Evolutionary conservation across 2,113 vertebrate genomes (phyloP).

Genomic region (Brachyhypopomus occidentalis): DNA sequence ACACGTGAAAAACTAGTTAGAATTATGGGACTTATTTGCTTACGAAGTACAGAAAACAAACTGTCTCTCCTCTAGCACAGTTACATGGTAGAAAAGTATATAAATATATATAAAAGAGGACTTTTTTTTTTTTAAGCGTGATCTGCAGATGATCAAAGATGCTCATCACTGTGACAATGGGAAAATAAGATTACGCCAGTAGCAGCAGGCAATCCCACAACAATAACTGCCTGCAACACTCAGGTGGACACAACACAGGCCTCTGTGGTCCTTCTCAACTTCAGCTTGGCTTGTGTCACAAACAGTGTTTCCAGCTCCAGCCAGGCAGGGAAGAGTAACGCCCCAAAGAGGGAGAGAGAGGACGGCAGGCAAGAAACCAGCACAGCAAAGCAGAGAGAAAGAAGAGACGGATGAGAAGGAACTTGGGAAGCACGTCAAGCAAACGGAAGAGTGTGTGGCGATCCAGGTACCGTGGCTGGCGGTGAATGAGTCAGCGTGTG

Average conservation of each 20-base stretch:
- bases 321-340: background rate
- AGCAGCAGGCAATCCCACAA: conserved; percentile 23
- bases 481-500: conserved; percentile 52
- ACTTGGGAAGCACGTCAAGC: background rate
- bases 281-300: background rate
- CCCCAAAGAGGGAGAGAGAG: background rate
- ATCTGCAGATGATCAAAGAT: background rate
- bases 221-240: conserved; percentile 15
- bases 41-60: no score
- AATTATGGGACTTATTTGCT: no score
- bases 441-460: background rate
- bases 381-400: background rate
- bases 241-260: conserved; percentile 23
- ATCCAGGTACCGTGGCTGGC: conserved; percentile 58
- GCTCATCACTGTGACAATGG: background rate
- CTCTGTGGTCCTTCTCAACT: background rate
- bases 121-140: background rate
- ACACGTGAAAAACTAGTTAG: no score
- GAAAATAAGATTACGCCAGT: conserved; percentile 30
- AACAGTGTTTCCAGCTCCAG: background rate
- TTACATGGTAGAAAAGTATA: background rate
- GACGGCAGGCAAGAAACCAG: background rate
- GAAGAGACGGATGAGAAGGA: background rate
- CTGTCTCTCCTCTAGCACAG: no score
- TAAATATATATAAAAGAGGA: background rate